Evolutionary conservation across 2,113 vertebrate species (phyloP).

Genomic region (Chionis minor): DNA sequence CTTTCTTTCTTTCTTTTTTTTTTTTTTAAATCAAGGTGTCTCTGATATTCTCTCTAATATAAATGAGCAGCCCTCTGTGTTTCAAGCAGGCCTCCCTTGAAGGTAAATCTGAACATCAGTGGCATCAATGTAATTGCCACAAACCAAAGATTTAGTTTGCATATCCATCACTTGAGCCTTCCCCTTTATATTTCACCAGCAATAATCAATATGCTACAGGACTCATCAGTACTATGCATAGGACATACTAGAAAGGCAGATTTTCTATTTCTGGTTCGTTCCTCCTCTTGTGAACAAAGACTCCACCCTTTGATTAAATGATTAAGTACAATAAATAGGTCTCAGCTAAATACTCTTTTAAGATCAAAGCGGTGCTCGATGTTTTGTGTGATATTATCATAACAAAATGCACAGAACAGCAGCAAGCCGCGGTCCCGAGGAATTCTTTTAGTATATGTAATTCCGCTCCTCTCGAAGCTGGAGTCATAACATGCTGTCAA

Average conservation of each 20-base stretch:
- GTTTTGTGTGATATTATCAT: not conserved
- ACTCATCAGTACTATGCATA: accelerated
- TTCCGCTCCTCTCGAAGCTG: not conserved
- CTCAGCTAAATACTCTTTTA: not conserved
- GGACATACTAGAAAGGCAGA: not conserved
- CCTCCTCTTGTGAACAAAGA: not conserved
- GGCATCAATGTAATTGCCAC: not conserved
- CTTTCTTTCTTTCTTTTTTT: not conserved
- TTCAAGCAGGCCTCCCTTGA: not conserved
- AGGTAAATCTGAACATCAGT: not conserved
- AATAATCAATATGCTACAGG: not conserved
- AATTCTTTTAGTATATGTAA: not conserved
- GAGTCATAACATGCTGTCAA: not conserved
- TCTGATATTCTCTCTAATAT: not conserved
- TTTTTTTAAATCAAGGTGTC: not conserved
- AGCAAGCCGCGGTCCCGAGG: not conserved
- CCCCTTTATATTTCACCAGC: not conserved
- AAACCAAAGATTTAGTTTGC: not conserved
- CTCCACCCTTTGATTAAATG: not conserved
- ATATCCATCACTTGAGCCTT: not conserved
- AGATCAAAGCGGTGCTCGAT: not conserved
- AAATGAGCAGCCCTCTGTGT: not conserved
- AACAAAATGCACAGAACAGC: constrained; percentile 1
- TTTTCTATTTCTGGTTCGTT: not conserved
- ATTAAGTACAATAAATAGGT: not conserved